A percentile compares a stretch with the other conserved stretches of the same genome.
phyloP scores from a whole-genome alignment of 2,113 vertebrate species.

The Ptilorrhoa leucosticta region DNA sequence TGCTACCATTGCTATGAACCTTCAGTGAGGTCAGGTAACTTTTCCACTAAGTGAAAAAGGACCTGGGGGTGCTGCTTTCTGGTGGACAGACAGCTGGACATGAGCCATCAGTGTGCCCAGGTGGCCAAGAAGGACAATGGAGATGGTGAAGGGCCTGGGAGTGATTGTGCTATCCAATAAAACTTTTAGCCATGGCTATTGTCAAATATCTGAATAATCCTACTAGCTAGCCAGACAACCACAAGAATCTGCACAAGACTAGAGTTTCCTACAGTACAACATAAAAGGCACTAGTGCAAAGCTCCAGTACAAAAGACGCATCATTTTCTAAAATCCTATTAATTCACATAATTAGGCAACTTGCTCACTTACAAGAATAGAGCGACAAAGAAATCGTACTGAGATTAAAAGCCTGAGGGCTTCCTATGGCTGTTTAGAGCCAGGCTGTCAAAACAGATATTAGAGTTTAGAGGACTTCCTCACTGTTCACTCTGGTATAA shows the following conservation, averaged over 20 bases:
- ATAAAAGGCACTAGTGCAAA: not conserved
- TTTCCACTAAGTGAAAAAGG: not conserved
- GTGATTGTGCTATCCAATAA: not conserved
- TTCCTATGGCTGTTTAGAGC: not conserved
- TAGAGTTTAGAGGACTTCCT: not conserved
- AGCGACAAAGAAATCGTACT: not conserved
- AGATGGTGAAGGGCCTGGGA: not conserved
- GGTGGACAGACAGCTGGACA: not conserved
- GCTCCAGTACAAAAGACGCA: not conserved
- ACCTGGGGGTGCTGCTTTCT: not conserved
- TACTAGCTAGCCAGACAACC: not conserved
- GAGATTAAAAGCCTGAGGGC: not conserved
- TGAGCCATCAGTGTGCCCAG: not conserved
- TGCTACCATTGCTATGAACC: not conserved
- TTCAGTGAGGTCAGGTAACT: not conserved
- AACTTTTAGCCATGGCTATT: not conserved
- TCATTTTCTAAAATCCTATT: not conserved
- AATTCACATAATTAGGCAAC: not conserved
- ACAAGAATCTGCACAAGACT: not conserved
- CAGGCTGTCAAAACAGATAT: not conserved
- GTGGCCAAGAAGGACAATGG: not conserved
- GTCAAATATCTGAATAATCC: not conserved
- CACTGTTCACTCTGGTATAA: not conserved
- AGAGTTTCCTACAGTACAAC: not conserved
- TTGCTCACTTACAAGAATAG: not conserved